Evolutionary conservation across 23 tunicate genomes (phyloP).

Genomic region (Halocynthia roretzi): DNA sequence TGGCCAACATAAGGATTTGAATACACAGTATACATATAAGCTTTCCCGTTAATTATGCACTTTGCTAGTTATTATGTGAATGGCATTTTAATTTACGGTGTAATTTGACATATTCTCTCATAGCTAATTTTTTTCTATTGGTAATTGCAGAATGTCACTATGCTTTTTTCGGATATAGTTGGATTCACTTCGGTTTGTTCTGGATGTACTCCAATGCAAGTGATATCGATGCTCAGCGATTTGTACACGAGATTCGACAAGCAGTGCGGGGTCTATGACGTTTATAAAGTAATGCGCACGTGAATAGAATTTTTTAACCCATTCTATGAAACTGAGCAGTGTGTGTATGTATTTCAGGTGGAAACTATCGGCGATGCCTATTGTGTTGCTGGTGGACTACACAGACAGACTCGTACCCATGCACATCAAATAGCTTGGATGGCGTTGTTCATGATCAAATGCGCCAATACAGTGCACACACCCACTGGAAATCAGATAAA

Average conservation of each 20-base stretch:
- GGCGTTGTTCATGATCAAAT: constrained; percentile 92
- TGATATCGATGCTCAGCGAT: constrained; percentile 78
- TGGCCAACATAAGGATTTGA: background rate
- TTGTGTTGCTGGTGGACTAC: constrained; percentile 94
- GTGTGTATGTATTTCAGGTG: constrained; percentile 30
- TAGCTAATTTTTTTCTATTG: no score
- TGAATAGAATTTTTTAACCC: background rate
- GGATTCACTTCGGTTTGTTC: constrained; percentile 94
- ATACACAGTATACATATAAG: background rate
- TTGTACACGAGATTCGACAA: constrained; percentile 69
- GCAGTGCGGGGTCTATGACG: constrained; percentile 79
- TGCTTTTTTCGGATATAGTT: constrained; percentile 92
- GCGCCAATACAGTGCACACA: constrained; percentile 49
- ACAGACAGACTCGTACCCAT: constrained; percentile 61
- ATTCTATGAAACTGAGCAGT: background rate
- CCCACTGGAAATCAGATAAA: constrained; percentile 56
- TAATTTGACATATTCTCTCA: no score
- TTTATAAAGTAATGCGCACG: constrained; percentile 51
- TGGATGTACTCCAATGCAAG: constrained; percentile 76
- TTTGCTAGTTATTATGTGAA: background rate
- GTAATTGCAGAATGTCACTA: constrained; percentile 60
- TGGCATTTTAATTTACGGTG: background rate
- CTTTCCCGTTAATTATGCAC: background rate
- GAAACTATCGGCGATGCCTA: constrained; percentile 99
- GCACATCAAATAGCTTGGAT: constrained; percentile 96